Conservation (phyloP, 2,113 vertebrate genomes). For the Gymnobelideus leadbeateri region DNA sequence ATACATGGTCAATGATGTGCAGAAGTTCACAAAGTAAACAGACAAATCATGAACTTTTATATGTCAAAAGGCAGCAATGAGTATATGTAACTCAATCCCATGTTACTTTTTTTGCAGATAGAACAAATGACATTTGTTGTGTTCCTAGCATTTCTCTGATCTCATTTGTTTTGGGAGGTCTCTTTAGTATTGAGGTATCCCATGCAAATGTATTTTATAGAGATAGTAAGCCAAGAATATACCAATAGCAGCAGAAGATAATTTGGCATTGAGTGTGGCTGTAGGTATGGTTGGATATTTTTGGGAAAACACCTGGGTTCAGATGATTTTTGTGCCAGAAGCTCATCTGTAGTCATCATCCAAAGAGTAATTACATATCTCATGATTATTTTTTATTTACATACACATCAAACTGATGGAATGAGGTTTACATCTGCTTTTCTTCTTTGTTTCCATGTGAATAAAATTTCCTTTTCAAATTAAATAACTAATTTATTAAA, state of each 20-base stretch:
- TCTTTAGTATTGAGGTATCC: not conserved
- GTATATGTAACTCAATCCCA: not conserved
- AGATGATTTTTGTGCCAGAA: slow-evolving; percentile 44
- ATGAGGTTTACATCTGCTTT: slow-evolving; percentile 71
- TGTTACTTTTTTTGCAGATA: not conserved
- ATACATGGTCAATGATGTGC: not conserved
- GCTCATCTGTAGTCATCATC: slow-evolving; percentile 72
- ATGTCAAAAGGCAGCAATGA: not conserved
- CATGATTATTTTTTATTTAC: slow-evolving; percentile 83
- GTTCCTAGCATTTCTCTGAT: not conserved
- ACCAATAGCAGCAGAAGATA: slow-evolving; percentile 18
- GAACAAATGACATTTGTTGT: not conserved
- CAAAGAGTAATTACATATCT: slow-evolving; percentile 66
- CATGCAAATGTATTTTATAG: not conserved
- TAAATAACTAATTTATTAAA: slow-evolving; percentile 82
- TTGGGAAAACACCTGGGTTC: slow-evolving; percentile 53
- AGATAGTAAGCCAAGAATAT: not conserved
- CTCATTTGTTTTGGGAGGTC: not conserved
- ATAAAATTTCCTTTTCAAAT: slow-evolving; percentile 80
- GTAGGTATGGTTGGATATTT: slow-evolving; percentile 36
- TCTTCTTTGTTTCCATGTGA: slow-evolving; percentile 81
- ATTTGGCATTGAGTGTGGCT: slow-evolving; percentile 14
- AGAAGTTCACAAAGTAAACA: not conserved
- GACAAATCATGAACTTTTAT: not conserved
- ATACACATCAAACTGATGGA: slow-evolving; percentile 77